Percentiles rank a stretch among this genome's conserved stretches.
These are phyloP conservation scores for Helostoma temminkii DNA, from an alignment of 2,797 vertebrate genomes.

Conservation along the genomic window DNA sequence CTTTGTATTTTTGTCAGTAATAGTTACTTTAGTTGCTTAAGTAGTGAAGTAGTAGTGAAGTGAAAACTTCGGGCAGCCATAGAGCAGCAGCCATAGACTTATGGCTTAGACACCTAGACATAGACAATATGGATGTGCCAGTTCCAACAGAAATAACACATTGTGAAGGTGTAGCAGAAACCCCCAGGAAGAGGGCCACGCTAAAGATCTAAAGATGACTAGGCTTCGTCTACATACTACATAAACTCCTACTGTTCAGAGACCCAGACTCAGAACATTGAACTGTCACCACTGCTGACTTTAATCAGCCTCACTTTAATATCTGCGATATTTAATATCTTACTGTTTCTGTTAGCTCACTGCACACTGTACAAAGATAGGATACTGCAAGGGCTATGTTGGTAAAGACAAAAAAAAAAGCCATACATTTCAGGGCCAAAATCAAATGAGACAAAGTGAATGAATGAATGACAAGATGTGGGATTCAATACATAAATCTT, in stretches of 20 bases:
- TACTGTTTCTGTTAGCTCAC: background rate
- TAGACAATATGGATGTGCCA: background rate
- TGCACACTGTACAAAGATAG: too few species aligned
- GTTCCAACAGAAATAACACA: slow-evolving; percentile 6
- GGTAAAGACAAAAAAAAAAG: background rate
- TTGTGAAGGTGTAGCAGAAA: background rate
- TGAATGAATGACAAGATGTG: background rate
- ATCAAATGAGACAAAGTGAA: background rate
- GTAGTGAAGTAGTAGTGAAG: too few species aligned
- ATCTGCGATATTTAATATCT: background rate
- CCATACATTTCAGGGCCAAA: background rate
- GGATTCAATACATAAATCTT: background rate
- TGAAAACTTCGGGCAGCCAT: slow-evolving; percentile 8
- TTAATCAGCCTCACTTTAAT: background rate
- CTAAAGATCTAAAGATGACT: background rate
- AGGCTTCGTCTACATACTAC: slow-evolving; percentile 60
- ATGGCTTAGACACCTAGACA: background rate
- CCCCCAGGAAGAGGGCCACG: background rate
- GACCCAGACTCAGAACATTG: slow-evolving; percentile 16
- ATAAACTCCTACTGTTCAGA: slow-evolving; percentile 78
- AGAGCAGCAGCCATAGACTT: background rate
- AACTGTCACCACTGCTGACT: background rate
- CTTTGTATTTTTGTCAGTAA: slow-evolving; percentile 28
- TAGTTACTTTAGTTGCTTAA: background rate
- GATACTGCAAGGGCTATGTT: background rate